Percentiles rank a stretch among this genome's conserved stretches.
Conservation (phyloP, 2,797 vertebrate species). For the Melopsittacus undulatus region DNA sequence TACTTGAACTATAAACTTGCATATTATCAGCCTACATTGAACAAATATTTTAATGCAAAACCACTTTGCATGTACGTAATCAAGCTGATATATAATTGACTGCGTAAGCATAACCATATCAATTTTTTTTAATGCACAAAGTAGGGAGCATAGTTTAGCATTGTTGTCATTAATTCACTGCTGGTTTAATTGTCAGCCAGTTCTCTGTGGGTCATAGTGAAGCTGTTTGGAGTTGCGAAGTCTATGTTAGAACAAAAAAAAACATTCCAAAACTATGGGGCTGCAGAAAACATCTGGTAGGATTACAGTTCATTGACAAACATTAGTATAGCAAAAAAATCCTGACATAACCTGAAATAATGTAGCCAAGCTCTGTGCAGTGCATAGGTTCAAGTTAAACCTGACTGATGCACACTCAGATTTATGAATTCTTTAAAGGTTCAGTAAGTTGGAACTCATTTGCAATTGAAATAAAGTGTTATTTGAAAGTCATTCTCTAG, state of each 20-base stretch:
- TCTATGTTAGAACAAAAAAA: neutral
- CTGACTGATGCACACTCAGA: neutral
- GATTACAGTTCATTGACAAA: neutral
- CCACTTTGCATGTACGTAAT: neutral
- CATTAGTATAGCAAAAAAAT: neutral
- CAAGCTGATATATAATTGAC: neutral
- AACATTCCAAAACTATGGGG: neutral
- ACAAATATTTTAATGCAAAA: neutral
- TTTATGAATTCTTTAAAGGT: slow-evolving; percentile 53
- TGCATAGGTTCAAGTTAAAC: neutral
- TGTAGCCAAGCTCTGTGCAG: neutral
- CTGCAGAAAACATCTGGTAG: neutral
- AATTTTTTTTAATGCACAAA: neutral
- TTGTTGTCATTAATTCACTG: neutral
- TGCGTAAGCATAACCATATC: neutral
- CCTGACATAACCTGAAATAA: neutral
- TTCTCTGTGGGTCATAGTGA: neutral
- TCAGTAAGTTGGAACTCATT: slow-evolving; percentile 42
- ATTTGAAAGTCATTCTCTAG: slow-evolving; percentile 44
- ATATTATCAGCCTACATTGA: neutral
- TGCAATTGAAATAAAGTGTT: slow-evolving; percentile 47
- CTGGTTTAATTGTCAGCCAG: neutral
- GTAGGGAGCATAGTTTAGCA: neutral
- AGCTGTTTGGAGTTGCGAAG: neutral
- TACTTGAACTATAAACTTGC: neutral